Evolutionary conservation across 2,888 invertebrate species (phyloP).

Genomic region (Strigamia maritima): DNA sequence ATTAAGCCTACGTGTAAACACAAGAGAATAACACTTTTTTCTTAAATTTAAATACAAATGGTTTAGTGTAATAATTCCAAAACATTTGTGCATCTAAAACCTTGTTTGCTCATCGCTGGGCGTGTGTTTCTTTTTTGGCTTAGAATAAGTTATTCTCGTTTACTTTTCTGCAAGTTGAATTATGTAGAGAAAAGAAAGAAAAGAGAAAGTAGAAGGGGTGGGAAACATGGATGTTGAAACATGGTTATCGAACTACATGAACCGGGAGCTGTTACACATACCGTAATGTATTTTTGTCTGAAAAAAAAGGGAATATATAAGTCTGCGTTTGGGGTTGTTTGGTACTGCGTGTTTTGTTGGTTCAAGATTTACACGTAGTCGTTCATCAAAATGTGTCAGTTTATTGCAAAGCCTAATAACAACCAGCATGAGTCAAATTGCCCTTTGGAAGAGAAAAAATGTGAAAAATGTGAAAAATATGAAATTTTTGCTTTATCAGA

Average conservation of each 20-base stretch:
- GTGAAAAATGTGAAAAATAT: neutral
- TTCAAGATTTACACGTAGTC: conserved; percentile 17
- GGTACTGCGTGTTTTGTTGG: conserved; percentile 8
- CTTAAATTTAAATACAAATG: neutral
- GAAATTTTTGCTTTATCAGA: neutral
- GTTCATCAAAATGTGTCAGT: conserved; percentile 27
- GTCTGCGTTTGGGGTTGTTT: conserved; percentile 6
- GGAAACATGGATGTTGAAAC: conserved; percentile 2
- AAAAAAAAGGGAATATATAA: neutral
- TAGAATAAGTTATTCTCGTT: neutral
- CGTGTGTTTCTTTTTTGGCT: neutral
- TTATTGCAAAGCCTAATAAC: conserved; percentile 21
- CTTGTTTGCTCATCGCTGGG: neutral
- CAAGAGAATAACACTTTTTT: neutral
- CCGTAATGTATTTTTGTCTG: conserved; percentile 3
- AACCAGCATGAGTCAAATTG: neutral
- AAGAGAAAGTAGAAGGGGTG: neutral
- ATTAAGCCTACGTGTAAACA: neutral
- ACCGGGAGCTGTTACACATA: conserved; percentile 1
- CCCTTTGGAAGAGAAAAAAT: neutral
- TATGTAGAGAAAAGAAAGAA: neutral
- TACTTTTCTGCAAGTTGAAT: neutral
- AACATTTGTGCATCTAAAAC: neutral
- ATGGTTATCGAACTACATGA: conserved; percentile 32
- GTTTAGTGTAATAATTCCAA: neutral